Evolutionary conservation across 2,888 invertebrate genomes (phyloP).

Genomic region (Prosopocoilus inquinatus): DNA sequence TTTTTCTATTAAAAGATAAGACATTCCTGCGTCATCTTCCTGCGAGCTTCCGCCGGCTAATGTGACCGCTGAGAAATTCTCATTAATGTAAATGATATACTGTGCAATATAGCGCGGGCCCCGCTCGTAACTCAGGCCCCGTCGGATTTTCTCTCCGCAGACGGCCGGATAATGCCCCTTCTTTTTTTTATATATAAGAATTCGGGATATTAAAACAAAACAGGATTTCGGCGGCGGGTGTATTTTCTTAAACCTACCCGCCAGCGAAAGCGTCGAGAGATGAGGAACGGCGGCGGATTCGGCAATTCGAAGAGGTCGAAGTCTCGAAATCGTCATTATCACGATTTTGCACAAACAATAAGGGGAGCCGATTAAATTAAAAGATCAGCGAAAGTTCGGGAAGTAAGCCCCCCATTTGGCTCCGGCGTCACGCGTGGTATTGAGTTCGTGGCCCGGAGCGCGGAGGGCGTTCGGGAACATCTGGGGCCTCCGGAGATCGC

Average conservation of each 20-base stretch:
- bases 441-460: constrained; percentile 31
- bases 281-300: no score
- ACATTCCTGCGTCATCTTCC: constrained; percentile 37
- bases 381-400: constrained; percentile 17
- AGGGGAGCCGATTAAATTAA: constrained; percentile 7
- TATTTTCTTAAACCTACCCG: no score
- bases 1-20: constrained; percentile 44
- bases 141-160: constrained; percentile 24
- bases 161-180: constrained; percentile 15
- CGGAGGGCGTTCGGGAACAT: constrained; percentile 35
- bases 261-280: no score
- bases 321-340: no score
- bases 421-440: constrained; percentile 36
- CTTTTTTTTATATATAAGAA: constrained; percentile 24
- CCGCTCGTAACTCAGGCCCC: constrained; percentile 35
- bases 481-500: constrained; percentile 27
- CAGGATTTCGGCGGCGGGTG: constrained; percentile 3
- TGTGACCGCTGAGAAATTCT: constrained; percentile 42
- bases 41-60: constrained; percentile 38
- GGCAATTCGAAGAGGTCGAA: no score
- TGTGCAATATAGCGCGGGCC: constrained; percentile 35
- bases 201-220: constrained; percentile 21
- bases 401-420: constrained; percentile 37
- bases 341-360: no score
- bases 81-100: constrained; percentile 45